Percentiles rank a stretch among this genome's conserved stretches.
Evolutionary conservation across 1,140 invertebrate species (phyloP).

Genomic region (Trigoniulus corallinus): DNA sequence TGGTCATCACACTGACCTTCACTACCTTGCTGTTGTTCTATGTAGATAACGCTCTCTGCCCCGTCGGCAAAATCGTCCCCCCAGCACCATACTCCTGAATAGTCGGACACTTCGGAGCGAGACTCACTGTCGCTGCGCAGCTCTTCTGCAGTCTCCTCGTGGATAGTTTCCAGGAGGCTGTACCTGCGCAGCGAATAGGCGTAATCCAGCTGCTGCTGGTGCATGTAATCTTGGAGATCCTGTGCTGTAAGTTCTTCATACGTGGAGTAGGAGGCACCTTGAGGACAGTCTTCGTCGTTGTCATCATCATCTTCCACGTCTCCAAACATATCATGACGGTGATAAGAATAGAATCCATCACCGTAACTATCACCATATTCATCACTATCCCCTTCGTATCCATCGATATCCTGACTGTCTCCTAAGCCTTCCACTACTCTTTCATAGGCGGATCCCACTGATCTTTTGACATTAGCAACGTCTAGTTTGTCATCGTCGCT

Average conservation of each 20-base stretch:
- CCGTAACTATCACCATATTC: no score
- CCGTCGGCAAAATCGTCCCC: neutral
- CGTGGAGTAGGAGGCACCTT: neutral
- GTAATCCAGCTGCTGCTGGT: neutral
- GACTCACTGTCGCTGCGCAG: neutral
- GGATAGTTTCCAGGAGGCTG: constrained; percentile 4
- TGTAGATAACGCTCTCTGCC: constrained; percentile 4
- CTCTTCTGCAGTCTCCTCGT: constrained; percentile 5
- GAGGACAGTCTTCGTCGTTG: neutral
- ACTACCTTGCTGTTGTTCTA: no score
- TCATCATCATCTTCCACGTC: neutral
- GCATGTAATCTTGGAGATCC: neutral
- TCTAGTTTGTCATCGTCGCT: no score
- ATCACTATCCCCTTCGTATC: no score
- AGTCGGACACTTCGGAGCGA: neutral
- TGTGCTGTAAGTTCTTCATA: neutral
- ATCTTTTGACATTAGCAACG: no score
- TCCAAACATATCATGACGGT: neutral
- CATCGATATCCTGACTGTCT: no score
- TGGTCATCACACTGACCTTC: no score
- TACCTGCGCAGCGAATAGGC: neutral
- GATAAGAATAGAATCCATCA: no score
- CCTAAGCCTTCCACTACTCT: no score
- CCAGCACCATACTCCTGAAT: constrained; percentile 6
- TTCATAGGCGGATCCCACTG: no score